Evolutionary conservation across 2,113 vertebrate genomes (phyloP).

Genomic region (Opisthocomus hoazin): DNA sequence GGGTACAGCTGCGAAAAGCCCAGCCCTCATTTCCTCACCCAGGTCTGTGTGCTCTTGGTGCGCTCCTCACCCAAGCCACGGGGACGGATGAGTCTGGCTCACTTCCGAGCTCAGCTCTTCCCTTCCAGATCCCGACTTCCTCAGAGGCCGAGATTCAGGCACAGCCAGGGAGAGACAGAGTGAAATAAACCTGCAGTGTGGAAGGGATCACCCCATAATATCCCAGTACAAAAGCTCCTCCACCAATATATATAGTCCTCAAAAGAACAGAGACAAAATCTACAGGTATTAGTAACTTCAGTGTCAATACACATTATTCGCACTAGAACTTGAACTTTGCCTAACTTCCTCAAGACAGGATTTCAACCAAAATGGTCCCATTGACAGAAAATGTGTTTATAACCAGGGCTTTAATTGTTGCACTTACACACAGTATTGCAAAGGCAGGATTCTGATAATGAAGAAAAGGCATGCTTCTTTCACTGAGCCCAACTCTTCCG

Average conservation of each 20-base stretch:
- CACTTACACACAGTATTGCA: neutral
- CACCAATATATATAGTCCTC: neutral
- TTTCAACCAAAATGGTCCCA: neutral
- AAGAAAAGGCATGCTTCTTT: neutral
- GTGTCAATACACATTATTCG: neutral
- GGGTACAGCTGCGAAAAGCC: neutral
- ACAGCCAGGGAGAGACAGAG: neutral
- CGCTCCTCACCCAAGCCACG: neutral
- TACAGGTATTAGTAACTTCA: neutral
- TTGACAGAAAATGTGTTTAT: neutral
- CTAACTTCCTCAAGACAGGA: neutral
- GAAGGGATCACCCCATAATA: neutral
- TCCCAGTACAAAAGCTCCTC: neutral
- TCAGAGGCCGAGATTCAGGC: neutral
- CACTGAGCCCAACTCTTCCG: neutral
- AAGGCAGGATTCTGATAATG: neutral
- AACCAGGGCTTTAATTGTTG: neutral
- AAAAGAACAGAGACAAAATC: neutral
- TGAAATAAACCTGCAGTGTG: neutral
- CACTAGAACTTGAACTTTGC: neutral
- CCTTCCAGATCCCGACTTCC: neutral
- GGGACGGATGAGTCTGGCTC: neutral
- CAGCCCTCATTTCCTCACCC: neutral
- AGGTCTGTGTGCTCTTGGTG: neutral
- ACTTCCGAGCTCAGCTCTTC: neutral